Evolutionary conservation across 2,888 invertebrate genomes (phyloP).

Genomic region (Chymomyza fuscimana): DNA sequence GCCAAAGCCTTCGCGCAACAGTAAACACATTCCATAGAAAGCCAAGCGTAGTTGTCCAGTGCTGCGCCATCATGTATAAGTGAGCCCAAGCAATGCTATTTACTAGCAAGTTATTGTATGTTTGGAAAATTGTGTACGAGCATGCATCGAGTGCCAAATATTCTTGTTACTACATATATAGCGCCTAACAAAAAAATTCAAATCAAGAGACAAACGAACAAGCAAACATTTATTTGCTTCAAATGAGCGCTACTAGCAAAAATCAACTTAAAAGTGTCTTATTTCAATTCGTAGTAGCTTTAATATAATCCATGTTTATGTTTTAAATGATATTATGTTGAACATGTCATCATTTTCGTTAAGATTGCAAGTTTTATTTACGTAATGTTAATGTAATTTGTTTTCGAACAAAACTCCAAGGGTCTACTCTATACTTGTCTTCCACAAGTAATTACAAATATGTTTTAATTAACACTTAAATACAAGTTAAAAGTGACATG

Average conservation of each 20-base stretch:
- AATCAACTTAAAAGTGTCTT: slow-evolving; percentile 49
- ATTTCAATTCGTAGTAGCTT: slow-evolving; percentile 43
- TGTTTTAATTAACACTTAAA: slow-evolving; percentile 1
- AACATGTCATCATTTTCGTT: slow-evolving; percentile 62
- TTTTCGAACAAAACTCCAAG: slow-evolving; percentile 38
- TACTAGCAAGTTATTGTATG: background rate
- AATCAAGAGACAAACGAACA: slow-evolving; percentile 18
- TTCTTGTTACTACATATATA: slow-evolving; percentile 48
- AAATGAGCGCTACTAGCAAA: slow-evolving; percentile 4
- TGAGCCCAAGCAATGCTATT: background rate
- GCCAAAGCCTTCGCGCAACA: slow-evolving; percentile 79
- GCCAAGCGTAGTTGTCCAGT: slow-evolving; percentile 24
- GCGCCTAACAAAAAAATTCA: slow-evolving; percentile 1
- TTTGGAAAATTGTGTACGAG: background rate
- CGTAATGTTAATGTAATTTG: slow-evolving; percentile 25
- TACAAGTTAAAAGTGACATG: slow-evolving; percentile 16
- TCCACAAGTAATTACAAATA: slow-evolving; percentile 49
- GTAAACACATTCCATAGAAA: slow-evolving; percentile 79
- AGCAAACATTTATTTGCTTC: background rate
- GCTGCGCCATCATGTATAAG: slow-evolving; percentile 45
- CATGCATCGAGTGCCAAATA: slow-evolving; percentile 62
- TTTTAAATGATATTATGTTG: slow-evolving; percentile 68
- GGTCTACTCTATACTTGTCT: slow-evolving; percentile 49
- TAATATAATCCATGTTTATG: slow-evolving; percentile 26
- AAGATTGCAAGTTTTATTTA: slow-evolving; percentile 22